Evolutionary conservation across 2,888 invertebrate genomes (phyloP), one percentile per base, ranked within the genome.

Genomic region (Spisula solida): DNA sequence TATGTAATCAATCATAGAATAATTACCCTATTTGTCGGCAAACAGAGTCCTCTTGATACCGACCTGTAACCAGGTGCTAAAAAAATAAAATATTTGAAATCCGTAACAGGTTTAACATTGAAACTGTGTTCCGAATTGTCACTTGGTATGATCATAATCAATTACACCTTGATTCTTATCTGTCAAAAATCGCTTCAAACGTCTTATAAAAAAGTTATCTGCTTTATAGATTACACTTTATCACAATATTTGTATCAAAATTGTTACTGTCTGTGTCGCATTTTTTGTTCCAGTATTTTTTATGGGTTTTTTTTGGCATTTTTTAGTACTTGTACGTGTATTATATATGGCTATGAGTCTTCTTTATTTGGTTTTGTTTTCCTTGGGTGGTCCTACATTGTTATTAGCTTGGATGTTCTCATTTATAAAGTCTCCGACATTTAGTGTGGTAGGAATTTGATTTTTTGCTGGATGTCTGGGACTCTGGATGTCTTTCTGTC

Each of bases 171-270:
- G 55, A 83, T 75, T 78, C 79, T 79, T 25, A 56, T 79, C 85
- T 85, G 79, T 85, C 85, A 85, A 85, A 83, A 29, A 79, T 56
- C 56, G 41, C 78, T 79, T 34, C 1, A 55, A 78, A 85, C 85
- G 79, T 85, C 85, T 85, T 18, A 75, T 75, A 31, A 66, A 66
- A 66, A n/a, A 66, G n/a, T 25, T 66, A 66, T 66, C n/a, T 66
- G n/a, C 60, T 25, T 4, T 66, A 66, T 25, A 66, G 25, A 66
- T 75, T 84, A 41, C 29, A 18, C 75, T 48, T 84, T 84, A 48
- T 81, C 51, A 48, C 29, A 48, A 29, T 81, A 25, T 81, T 51
- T 81, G 81, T 84, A 75, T 78, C 84, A n/a, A 14, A 20, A 66
- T 66, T 66, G 60, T n/a, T 66, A 66, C n/a, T 66, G 60, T 66